A percentile compares a stretch with the other conserved stretches of the same genome.
Evolutionary conservation across 2,797 vertebrate genomes (phyloP).

Genomic region (Bovichtus variegatus): DNA sequence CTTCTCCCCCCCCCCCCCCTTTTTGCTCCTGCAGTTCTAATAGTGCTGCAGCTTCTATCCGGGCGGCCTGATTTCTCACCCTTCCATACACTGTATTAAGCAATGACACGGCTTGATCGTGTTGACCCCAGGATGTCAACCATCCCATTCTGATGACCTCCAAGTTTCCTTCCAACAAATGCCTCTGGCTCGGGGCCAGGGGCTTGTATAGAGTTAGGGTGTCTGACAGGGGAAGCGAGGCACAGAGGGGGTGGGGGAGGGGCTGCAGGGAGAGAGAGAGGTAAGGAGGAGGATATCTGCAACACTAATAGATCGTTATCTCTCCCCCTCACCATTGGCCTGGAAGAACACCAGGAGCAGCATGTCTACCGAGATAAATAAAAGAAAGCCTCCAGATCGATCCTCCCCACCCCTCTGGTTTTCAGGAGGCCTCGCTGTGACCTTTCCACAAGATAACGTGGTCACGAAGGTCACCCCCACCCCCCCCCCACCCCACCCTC

Average conservation of each 20-base stretch:
- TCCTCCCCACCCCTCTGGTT: conserved; percentile 79
- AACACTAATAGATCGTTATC: conserved; percentile 90
- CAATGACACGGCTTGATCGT: conserved; percentile 74
- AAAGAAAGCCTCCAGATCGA: conserved; percentile 85
- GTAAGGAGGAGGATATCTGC: conserved; percentile 84
- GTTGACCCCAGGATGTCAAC: conserved; percentile 68
- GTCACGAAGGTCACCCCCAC: conserved; percentile 81
- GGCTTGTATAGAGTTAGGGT: conserved; percentile 69
- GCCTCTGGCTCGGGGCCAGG: conserved; percentile 70
- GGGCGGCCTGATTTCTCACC: conserved; percentile 57
- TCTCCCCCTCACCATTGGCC: conserved; percentile 81
- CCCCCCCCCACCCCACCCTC: background rate
- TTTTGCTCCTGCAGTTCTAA: conserved; percentile 57
- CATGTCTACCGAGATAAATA: conserved; percentile 88
- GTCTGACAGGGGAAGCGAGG: conserved; percentile 66
- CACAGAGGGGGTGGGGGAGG: conserved; percentile 53
- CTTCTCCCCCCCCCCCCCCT: background rate
- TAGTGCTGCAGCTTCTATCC: conserved; percentile 64
- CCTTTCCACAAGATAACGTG: conserved; percentile 86
- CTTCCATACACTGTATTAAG: conserved; percentile 66
- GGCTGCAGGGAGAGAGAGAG: conserved; percentile 67
- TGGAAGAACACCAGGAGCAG: conserved; percentile 85
- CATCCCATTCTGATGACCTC: conserved; percentile 77
- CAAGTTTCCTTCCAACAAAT: conserved; percentile 72
- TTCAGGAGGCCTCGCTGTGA: conserved; percentile 83